Base-by-base conservation (phyloP, 2,888 invertebrate species). In the Drosophila lacicola region DNA sequence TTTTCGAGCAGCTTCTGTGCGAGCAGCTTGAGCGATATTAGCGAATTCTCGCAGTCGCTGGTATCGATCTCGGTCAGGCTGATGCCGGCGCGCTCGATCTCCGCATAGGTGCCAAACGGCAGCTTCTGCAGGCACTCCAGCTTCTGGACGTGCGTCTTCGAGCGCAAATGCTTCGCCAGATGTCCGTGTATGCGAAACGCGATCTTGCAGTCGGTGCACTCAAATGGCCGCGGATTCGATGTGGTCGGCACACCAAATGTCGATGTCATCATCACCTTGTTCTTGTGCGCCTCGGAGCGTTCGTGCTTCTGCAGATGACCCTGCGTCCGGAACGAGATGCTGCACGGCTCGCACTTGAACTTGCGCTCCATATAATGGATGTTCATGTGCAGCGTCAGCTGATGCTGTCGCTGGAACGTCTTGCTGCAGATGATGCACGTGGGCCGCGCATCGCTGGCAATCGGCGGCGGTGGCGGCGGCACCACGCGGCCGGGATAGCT, bases 141-240 rank as follows among this genome's bases (percentile, higher is more conserved):
- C 87, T 97, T 96, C 95, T 97, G 97, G 44, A 98, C 98, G 91
- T 99, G 99, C 95, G 97, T 97, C 93, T 98, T 98, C 74, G 98
- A 98, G 62, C 99, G 95, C 70, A 99, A 94, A 94, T 99, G 99
- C 92, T 99, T 99, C 0, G 98, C 98, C 87, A 99, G 93, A 92
- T 99, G 99, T 0, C 99, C 99, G 90, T 98, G 98, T 89, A 98
- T 98, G 82, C 98, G 94, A 92, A 99, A 99, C 9, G 98, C 98
- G 80, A 98, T 97, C 91, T 97, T 97, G 92, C 99, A 99, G 91
- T 99, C 98, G 19, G 95, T 95, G 93, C 99, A 99, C 90, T 98
- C 97, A 92, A 98, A 99, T 17, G 99, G 98, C 54, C 99, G 94
- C 3, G 99, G 99, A 93, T 99, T 98, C 13, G 96, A 96, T 0